Conservation (phyloP, 2,888 invertebrate genomes). For the Mythimna ferrago region DNA sequence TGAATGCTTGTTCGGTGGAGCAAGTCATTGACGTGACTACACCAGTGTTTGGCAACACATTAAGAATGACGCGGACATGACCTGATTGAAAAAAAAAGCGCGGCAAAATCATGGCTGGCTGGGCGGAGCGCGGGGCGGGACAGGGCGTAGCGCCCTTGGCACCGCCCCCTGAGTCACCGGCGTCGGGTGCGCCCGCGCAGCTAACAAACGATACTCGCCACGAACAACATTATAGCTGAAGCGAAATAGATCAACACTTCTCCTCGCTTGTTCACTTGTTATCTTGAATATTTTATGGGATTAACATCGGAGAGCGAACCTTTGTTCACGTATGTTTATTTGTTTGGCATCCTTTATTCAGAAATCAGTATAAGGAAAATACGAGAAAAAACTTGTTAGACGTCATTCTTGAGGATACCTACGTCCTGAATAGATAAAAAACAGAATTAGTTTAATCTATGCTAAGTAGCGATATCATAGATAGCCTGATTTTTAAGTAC, state of each 20-base stretch:
- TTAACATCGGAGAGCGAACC: slow-evolving; percentile 33
- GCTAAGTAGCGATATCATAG: slow-evolving; percentile 21
- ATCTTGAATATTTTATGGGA: slow-evolving; percentile 44
- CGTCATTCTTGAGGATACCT: slow-evolving; percentile 9
- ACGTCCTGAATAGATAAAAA: slow-evolving; percentile 35
- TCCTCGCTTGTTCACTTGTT: slow-evolving; percentile 39
- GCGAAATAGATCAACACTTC: slow-evolving; percentile 52
- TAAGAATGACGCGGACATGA: slow-evolving; percentile 82
- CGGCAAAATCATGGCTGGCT: slow-evolving; percentile 87
- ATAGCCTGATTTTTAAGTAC: slow-evolving; percentile 15
- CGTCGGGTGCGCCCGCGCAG: slow-evolving; percentile 79
- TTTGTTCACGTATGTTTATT: slow-evolving; percentile 31
- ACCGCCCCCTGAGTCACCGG: slow-evolving; percentile 86
- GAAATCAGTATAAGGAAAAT: slow-evolving; percentile 9
- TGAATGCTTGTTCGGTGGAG: slow-evolving; percentile 65
- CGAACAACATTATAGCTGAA: slow-evolving; percentile 57
- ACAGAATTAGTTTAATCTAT: slow-evolving; percentile 32
- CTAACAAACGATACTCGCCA: slow-evolving; percentile 63
- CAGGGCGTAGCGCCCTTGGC: slow-evolving; percentile 88
- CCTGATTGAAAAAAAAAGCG: slow-evolving; percentile 86
- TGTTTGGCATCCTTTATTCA: slow-evolving; percentile 25
- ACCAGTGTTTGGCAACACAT: slow-evolving; percentile 87
- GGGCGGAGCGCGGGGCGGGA: slow-evolving; percentile 84
- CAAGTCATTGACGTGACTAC: slow-evolving; percentile 70
- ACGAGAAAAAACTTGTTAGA: neutral